Percentiles rank a stretch among this genome's conserved stretches.
Conservation (phyloP, 2,797 vertebrate genomes). For the Notoglanidium macrostoma region DNA sequence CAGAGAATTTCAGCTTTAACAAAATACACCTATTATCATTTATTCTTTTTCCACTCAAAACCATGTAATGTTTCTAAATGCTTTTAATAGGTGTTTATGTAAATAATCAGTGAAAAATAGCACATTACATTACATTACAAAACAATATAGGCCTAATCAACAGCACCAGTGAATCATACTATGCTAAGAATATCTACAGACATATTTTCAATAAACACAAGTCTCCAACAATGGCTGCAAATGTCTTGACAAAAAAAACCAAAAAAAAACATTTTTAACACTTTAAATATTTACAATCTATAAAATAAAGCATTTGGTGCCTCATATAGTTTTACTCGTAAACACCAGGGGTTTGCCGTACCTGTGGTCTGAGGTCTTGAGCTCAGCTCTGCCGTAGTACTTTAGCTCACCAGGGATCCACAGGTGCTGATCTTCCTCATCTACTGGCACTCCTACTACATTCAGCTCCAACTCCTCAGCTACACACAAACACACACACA, state of each 20-base stretch:
- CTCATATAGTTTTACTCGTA: neutral
- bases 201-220: neutral
- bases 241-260: neutral
- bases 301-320: conserved; percentile 2
- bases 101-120: neutral
- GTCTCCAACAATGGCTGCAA: neutral
- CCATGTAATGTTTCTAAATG: neutral
- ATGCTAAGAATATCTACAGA: neutral
- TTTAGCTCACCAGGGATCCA: conserved; percentile 90
- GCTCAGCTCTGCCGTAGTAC: conserved; percentile 93
- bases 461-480: conserved; percentile 96
- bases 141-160: too few relatives aligned
- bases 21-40: neutral
- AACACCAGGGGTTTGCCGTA: conserved; percentile 50
- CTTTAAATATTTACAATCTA: neutral
- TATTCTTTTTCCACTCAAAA: neutral
- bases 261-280: neutral
- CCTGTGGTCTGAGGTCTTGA: conserved; percentile 99
- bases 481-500: conserved; percentile 60
- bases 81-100: neutral
- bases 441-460: conserved; percentile 83
- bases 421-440: conserved; percentile 76
- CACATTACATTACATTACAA: neutral
- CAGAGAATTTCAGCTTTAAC: neutral
- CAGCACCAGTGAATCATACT: neutral